These are phyloP conservation scores for Mallotus villosus DNA, from an alignment of 2,797 vertebrate genomes.

Conservation along the genomic window DNA sequence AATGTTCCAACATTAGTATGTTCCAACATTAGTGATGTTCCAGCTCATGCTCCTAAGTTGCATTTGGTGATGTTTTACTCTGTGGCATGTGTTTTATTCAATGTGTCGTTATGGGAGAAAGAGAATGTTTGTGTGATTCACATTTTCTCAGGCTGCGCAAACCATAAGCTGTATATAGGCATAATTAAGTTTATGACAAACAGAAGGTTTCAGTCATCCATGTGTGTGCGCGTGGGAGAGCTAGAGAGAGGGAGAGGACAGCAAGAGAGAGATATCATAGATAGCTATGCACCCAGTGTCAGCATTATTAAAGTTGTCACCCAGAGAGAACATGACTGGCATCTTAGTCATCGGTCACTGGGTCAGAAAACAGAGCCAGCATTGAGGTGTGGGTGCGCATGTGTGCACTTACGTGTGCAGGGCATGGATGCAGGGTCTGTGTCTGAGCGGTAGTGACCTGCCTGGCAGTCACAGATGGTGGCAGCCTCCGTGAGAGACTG, in stretches of 20 bases:
- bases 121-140: conserved; percentile 25
- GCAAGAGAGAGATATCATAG: not conserved
- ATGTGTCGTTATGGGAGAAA: conserved; percentile 32
- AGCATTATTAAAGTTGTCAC: conserved; percentile 60
- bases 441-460: conserved; percentile 87
- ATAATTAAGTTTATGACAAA: conserved; percentile 78
- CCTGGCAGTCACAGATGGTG: conserved; percentile 87
- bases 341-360: conserved; percentile 71
- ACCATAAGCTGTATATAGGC: conserved; percentile 71
- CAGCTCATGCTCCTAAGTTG: not conserved
- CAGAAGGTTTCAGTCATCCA: conserved; percentile 67
- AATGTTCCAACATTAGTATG: no score
- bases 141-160: conserved; percentile 64
- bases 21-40: not conserved
- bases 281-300: conserved; percentile 48
- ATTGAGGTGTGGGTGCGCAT: conserved; percentile 42
- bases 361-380: conserved; percentile 60
- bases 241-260: conserved; percentile 8
- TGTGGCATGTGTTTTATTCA: conserved; percentile 13
- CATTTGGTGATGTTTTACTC: conserved; percentile 52
- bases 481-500: conserved; percentile 89
- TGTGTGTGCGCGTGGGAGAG: no score
- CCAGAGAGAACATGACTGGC: conserved; percentile 64
- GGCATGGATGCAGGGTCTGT: conserved; percentile 91
- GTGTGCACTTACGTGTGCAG: conserved; percentile 88